phyloP scores from a whole-genome alignment of 2,888 invertebrate species.

The Alloplasta piceator region DNA sequence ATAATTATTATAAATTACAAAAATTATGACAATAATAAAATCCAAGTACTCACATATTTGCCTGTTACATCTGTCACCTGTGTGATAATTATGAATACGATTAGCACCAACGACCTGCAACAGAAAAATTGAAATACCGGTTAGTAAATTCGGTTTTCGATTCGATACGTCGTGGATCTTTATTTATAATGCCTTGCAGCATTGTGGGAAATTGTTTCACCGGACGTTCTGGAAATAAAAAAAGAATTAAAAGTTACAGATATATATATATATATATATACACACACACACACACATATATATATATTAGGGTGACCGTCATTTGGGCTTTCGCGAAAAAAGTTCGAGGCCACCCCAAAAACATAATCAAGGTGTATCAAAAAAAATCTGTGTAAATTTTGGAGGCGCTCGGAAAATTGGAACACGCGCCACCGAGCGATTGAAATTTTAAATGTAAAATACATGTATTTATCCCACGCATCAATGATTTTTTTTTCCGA shows the following conservation, averaged over 20 bases:
- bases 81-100: conserved; percentile 85
- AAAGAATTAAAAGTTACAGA: not conserved
- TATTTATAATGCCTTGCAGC: conserved; percentile 28
- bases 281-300: not conserved
- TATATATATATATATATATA: conserved; percentile 13
- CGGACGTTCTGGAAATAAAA: conserved; percentile 8
- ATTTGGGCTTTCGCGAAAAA: no score
- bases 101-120: conserved; percentile 87
- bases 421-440: no score
- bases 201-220: conserved; percentile 30
- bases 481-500: no score
- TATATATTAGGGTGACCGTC: no score
- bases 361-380: no score
- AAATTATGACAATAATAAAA: conserved; percentile 8
- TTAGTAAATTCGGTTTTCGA: conserved; percentile 14
- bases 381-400: no score
- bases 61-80: conserved; percentile 85
- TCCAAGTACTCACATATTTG: conserved; percentile 86
- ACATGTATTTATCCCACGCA: no score
- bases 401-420: no score
- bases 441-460: no score
- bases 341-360: no score
- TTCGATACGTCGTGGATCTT: conserved; percentile 7
- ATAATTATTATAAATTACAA: no score
- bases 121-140: conserved; percentile 28